phyloP scores from a whole-genome alignment of 1,140 invertebrate genomes.

The Pentalonia nigronervosa region DNA sequence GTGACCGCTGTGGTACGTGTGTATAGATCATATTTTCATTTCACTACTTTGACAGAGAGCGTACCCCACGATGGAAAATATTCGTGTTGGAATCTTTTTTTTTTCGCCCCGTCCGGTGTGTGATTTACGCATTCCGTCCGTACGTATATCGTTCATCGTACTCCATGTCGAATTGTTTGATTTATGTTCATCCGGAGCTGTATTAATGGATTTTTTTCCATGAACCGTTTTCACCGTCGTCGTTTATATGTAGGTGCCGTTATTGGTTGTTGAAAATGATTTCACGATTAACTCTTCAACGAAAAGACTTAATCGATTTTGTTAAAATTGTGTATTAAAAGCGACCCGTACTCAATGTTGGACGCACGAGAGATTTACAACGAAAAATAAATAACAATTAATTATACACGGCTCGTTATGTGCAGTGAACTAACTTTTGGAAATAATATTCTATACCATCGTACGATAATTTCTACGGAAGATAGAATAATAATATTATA shows the following conservation, averaged over 20 bases:
- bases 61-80: background rate
- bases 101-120: background rate
- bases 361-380: background rate
- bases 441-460: background rate
- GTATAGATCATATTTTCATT: conserved; percentile 10
- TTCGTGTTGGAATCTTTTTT: background rate
- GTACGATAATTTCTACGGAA: background rate
- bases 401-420: background rate
- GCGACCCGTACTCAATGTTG: background rate
- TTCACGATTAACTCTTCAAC: conserved; percentile 19
- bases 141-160: conserved; percentile 13
- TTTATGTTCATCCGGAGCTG: background rate
- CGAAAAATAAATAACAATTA: background rate
- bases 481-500: background rate
- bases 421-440: background rate
- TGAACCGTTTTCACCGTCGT: background rate
- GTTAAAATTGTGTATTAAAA: background rate
- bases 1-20: background rate
- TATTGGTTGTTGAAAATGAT: conserved; percentile 10
- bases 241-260: background rate
- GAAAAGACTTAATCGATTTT: background rate
- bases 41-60: background rate
- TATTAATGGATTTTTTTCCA: conserved; percentile 13
- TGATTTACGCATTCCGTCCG: conserved; percentile 11
- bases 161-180: conserved; percentile 14